Evolutionary conservation across 1,140 invertebrate genomes (phyloP), one percentile per base, ranked within the genome.

Genomic region (Spodoptera litura): DNA sequence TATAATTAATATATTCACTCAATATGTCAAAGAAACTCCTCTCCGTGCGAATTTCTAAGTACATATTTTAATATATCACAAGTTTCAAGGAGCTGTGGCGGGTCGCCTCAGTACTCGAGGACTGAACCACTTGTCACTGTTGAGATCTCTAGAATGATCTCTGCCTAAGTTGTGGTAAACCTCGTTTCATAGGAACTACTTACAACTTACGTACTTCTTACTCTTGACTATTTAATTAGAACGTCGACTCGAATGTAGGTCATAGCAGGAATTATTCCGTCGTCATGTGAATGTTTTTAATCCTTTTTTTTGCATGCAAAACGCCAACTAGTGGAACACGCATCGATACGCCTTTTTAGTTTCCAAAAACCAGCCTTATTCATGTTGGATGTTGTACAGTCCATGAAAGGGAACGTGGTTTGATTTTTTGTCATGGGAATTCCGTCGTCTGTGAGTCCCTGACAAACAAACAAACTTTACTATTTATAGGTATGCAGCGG

Each of bases 401-500:
- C 38, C 6, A 44, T 44, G 38, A 44, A 44, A 44, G 38, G 38
- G 38, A 44, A 44, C 38, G 38, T 44, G 38, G 38, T 44, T 44
- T 44, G 38, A 44, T 44, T 44, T 44, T 44, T 44, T 44, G 38
- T 44, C 38, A 44, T 44, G 38, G 38, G 38, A 44, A 44, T 44
- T 44, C n/a, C 61, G 35, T 38, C 20, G 38, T 62, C 44, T 15
- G 12, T n/a, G 38, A 44, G 38, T 64, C 35, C 15, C 35, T 13
- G 35, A 31, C 58, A 38, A 64, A 64, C 31, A 38, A 62, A 62
- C 31, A 20, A 64, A 64, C 35, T 8, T 64, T 49, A 35, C 35
- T 64, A 68, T 51, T 68, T 68, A 52, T 68, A 68, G 64, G 15
- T 15, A 11, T 68, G 49, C 64, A 64, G 35, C 64, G 61, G n/a